Evolutionary conservation across 2,113 vertebrate genomes (phyloP).

Genomic region (Oncorhynchus masou): DNA sequence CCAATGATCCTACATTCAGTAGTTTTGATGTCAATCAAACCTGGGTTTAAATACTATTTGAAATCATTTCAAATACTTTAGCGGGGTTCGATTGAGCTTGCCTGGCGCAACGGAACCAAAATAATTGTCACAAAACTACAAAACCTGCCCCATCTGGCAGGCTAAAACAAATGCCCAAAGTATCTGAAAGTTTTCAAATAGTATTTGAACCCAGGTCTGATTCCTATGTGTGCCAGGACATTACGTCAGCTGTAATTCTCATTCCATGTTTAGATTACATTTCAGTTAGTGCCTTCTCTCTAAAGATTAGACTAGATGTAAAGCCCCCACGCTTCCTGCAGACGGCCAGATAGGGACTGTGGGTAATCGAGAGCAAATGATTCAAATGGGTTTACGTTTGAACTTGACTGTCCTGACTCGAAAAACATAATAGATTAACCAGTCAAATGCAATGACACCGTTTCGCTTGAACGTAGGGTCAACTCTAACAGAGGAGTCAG

Average conservation of each 20-base stretch:
- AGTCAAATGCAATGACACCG: conserved; percentile 3
- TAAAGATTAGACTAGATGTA: conserved; percentile 47
- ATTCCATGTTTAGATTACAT: conserved; percentile 45
- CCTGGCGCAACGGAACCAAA: no score
- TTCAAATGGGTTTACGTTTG: conserved; percentile 52
- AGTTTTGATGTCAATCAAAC: no score
- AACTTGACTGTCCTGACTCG: conserved; percentile 27
- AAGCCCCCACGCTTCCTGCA: conserved; percentile 21
- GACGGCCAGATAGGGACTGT: conserved; percentile 16
- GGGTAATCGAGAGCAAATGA: conserved; percentile 52
- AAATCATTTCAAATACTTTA: no score
- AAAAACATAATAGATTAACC: conserved; percentile 6
- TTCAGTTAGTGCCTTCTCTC: conserved; percentile 39
- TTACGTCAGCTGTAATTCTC: conserved; percentile 34
- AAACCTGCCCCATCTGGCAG: no score
- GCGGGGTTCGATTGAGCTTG: no score
- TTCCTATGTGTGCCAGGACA: conserved; percentile 34
- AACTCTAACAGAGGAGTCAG: background rate
- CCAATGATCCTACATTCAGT: background rate
- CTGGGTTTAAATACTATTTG: no score
- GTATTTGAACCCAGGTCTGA: background rate
- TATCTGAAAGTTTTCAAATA: no score
- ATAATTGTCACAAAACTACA: no score
- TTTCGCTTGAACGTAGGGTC: conserved; percentile 21
- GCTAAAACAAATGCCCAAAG: no score